Base-by-base conservation (phyloP, 2,888 invertebrate genomes). In the Drosophila dives region DNA sequence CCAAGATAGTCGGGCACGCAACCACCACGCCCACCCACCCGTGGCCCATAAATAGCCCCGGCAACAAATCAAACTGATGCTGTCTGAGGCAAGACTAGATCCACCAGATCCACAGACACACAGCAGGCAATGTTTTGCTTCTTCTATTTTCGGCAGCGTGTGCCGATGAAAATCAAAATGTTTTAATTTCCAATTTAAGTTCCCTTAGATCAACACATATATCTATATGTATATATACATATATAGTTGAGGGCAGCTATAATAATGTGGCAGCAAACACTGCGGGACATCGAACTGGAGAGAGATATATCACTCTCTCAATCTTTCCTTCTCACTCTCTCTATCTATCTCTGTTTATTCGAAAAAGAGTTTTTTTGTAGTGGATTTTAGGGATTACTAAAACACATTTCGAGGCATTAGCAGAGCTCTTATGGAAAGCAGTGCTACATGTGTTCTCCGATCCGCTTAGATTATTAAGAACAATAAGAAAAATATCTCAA, bases 121-220 rank as follows among this genome's bases (percentile, higher is more conserved):
- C 77, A 76, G 77, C 76, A 60, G 63, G 76, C 63, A 56, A 42
- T 48, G 29, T 32, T 20, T 26, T n/a, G 40, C 17, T 53, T 56
- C 29, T 60, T 53, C 74, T 78, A 78, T 78, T 78, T 78, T 77
- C 29, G 38, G 26, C 29, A 55, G 62, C 64, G 61, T 76, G 64
- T 50, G 49, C 61, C 62, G 65, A 40, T 77, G 49, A 68, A 76
- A 64, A 40, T 77, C 45, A 68, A 76, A 64, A 72, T 72, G 59
- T 72, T 77, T 69, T 77, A 64, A 77, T 77, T 77, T 66, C 65
- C 40, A 50, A 60, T 77, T 76, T 73, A 61, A 77, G 69, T 64
- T 64, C 34, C 64, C 55, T 34, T 50, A 67, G 66, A 69, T 63
- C 68, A 54, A 65, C 59, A 60, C 32, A 34, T n/a, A 51, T 49